phyloP scores from a whole-genome alignment of 1,140 invertebrate species.

The Cotesia typhae region DNA sequence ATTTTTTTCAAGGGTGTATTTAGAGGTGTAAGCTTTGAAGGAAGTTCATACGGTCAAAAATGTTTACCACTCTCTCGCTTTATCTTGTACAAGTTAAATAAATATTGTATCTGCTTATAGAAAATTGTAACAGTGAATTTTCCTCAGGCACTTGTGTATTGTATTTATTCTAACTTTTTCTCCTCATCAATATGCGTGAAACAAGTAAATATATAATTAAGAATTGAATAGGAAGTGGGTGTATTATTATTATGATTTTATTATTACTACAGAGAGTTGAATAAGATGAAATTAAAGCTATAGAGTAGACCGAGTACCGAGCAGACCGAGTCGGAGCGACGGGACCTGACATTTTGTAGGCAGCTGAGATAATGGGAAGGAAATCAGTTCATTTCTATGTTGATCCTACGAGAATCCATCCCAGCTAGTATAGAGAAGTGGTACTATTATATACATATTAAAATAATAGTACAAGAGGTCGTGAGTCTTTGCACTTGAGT shows the following conservation, averaged over 20 bases:
- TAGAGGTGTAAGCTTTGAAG: constrained; percentile 33
- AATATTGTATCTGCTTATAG: background rate
- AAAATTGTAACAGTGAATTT: too few species aligned
- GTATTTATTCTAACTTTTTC: too few species aligned
- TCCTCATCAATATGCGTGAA: too few species aligned
- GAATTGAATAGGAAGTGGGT: too few species aligned
- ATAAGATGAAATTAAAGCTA: constrained; percentile 8
- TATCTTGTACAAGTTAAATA: background rate
- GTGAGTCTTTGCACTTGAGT: constrained; percentile 40
- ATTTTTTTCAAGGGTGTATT: too few species aligned
- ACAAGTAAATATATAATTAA: too few species aligned
- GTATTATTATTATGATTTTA: too few species aligned
- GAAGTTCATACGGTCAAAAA: constrained; percentile 30
- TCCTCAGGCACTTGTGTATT: too few species aligned
- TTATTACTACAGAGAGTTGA: too few species aligned
- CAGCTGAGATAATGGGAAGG: constrained; percentile 63
- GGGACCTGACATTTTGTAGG: background rate
- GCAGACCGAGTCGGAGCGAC: constrained; percentile 18
- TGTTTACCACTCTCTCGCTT: background rate
- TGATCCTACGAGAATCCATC: constrained; percentile 57
- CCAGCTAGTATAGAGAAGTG: constrained; percentile 1
- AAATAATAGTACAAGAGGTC: background rate
- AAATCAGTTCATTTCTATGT: constrained; percentile 68
- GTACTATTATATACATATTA: constrained; percentile 21
- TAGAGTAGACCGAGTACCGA: constrained; percentile 33